Evolutionary conservation across 2,797 vertebrate genomes (phyloP).

Genomic region (Dryobates pubescens): DNA sequence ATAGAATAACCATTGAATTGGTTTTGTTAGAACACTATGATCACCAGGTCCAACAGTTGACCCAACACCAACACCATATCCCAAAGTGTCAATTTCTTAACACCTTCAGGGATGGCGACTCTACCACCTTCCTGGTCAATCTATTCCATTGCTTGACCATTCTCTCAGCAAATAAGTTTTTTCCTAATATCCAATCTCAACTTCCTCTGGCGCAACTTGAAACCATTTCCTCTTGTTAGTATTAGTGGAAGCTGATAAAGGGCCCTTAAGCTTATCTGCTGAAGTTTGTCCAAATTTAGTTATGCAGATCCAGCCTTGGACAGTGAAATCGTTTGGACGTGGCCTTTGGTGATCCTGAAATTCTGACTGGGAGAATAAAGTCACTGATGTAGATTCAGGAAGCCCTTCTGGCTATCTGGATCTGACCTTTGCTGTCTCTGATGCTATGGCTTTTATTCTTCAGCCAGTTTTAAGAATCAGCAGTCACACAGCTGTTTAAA

Average conservation of each 20-base stretch:
- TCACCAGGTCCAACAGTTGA: no score
- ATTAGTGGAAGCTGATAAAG: neutral
- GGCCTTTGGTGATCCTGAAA: conserved; percentile 26
- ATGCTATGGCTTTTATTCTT: neutral
- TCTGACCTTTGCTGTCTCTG: neutral
- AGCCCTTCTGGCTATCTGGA: neutral
- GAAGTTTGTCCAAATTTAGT: neutral
- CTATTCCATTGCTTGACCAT: no score
- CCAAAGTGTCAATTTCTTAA: no score
- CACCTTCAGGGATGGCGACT: no score
- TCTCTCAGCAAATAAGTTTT: no score
- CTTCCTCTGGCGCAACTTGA: no score
- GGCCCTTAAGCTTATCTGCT: neutral
- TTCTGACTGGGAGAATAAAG: conserved; percentile 20
- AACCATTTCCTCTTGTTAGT: no score
- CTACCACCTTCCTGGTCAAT: no score
- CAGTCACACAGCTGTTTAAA: neutral
- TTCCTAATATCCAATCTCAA: no score
- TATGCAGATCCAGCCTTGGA: neutral
- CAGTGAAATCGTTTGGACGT: neutral
- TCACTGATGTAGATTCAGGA: neutral
- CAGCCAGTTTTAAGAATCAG: neutral
- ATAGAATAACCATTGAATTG: no score
- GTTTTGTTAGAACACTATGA: no score
- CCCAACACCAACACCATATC: no score